Conservation (phyloP, 2,888 invertebrate species). For the Reticulitermes lucifugus region DNA sequence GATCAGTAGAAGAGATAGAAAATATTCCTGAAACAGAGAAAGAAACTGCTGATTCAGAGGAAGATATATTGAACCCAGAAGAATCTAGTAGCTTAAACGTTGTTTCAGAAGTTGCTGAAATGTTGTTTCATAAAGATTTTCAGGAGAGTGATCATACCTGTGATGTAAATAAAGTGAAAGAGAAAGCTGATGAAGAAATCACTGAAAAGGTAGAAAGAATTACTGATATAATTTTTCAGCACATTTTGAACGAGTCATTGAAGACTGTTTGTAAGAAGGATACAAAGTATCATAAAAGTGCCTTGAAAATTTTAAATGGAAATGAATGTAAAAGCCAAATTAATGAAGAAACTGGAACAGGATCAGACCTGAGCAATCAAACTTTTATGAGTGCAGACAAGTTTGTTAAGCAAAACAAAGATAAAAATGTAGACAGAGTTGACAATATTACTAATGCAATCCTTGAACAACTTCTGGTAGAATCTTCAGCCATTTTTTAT, state of each 20-base stretch:
- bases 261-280: background rate
- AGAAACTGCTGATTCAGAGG: background rate
- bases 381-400: background rate
- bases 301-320: background rate
- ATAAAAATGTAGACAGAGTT: background rate
- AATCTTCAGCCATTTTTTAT: background rate
- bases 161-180: slow-evolving; percentile 33
- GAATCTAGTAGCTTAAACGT: background rate
- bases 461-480: slow-evolving; percentile 19
- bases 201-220: slow-evolving; percentile 48
- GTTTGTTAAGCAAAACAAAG: background rate
- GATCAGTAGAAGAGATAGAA: background rate
- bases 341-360: background rate
- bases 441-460: slow-evolving; percentile 26
- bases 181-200: slow-evolving; percentile 35
- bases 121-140: background rate
- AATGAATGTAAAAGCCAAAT: background rate
- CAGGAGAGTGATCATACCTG: slow-evolving; percentile 35
- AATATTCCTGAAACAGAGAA: background rate
- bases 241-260: slow-evolving; percentile 47
- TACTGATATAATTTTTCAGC: slow-evolving; percentile 51
- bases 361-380: background rate
- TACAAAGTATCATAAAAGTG: background rate
- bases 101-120: background rate
- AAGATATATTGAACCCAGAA: background rate